Evolutionary conservation across 2,888 invertebrate genomes (phyloP).

Genomic region (Drosophila basisetae): DNA sequence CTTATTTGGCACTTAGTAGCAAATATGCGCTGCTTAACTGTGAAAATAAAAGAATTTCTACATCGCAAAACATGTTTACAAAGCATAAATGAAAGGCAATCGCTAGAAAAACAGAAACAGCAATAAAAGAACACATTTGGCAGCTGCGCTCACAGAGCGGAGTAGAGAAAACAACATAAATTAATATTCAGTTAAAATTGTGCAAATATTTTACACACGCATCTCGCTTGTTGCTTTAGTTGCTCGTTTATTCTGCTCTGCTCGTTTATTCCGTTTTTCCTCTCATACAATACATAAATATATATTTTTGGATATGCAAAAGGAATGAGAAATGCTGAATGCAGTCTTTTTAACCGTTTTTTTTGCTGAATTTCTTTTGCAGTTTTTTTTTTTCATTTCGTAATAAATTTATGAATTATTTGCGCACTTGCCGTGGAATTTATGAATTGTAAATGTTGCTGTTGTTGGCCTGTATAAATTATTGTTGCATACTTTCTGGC

Average conservation of each 20-base stretch:
- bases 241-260: constrained; percentile 4
- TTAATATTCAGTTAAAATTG: constrained; percentile 79
- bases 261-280: constrained; percentile 26
- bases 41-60: background rate
- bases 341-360: constrained; percentile 42
- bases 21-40: background rate
- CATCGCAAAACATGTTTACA: background rate
- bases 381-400: constrained; percentile 27
- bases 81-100: background rate
- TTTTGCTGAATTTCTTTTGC: constrained; percentile 12
- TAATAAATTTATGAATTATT: constrained; percentile 77
- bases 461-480: constrained; percentile 26
- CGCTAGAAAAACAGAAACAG: background rate
- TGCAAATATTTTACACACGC: constrained; percentile 70
- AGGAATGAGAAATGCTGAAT: constrained; percentile 7
- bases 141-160: constrained; percentile 14
- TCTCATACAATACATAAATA: constrained; percentile 15
- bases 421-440: constrained; percentile 69
- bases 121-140: constrained; percentile 9
- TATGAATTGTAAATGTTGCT: constrained; percentile 69
- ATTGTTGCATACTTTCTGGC: constrained; percentile 46
- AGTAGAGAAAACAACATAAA: constrained; percentile 63
- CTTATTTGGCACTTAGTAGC: background rate
- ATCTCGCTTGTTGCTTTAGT: constrained; percentile 34
- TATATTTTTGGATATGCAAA: constrained; percentile 3